Base-by-base conservation (phyloP, 2,888 invertebrate species). In the Mythimna pallens region DNA sequence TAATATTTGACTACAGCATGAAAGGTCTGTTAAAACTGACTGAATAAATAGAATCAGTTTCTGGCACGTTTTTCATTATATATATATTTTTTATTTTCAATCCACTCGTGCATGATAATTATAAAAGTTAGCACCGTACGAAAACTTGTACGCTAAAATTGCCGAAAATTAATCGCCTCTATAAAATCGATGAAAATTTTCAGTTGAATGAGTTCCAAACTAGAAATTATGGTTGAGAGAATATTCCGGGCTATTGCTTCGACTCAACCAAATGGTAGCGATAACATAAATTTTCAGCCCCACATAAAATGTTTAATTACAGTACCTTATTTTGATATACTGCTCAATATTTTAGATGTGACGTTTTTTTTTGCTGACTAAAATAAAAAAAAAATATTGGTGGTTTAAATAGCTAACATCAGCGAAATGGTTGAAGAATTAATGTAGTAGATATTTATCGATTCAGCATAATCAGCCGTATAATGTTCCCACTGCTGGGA, bases 171-270 rank as follows among this genome's bases (percentile, higher is more conserved):
- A n/a, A 73, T 73, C 17, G 57, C 36, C 9, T 63, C 52, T 40
- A 79, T 65, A 63, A 66, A 58, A 73, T 73, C 52, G 52, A 63
- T 79, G 62, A 58, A 76, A 70, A 58, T 65, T 73, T 73, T 59
- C 80, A 64, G 36, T 67, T 66, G 57, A 79, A 64, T 25, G 50
- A 65, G 54, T 77, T 79, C 65, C 30, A 64, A 50, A 76, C 64
- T 71, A 55, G 47, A 59, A 73, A 77, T 58, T 79, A 66, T 77
- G 73, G 62, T 55, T 55, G 47, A 66, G 73, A 30, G 62, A 65
- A 58, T 63, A 64, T 79, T 79, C 66, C 66, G 43, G 63, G 47
- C 63, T 68, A 61, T 66, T 80, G 62, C 64, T 20, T 64, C 36
- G 40, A 36, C 25, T 52, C 22, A 12, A 50, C 63, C n/a, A 58